Conservation (phyloP, 2,797 vertebrate species). For the Picus viridis region DNA sequence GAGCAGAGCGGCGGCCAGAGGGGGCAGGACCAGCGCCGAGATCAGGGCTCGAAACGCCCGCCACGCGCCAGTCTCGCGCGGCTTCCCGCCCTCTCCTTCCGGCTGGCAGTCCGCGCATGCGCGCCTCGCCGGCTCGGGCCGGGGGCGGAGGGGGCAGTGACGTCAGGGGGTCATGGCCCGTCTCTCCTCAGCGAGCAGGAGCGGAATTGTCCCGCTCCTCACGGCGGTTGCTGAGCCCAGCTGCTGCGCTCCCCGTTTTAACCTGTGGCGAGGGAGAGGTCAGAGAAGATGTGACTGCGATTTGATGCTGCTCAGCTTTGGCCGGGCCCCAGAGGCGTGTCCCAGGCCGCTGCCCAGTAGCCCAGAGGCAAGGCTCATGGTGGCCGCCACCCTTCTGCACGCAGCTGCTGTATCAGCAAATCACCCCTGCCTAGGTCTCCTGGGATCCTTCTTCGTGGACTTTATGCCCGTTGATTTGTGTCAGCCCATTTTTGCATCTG, state of each 20-base stretch:
- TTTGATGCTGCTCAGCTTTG: background rate
- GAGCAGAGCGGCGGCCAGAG: no score
- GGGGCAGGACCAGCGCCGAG: background rate
- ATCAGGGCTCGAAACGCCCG: slow-evolving; percentile 28
- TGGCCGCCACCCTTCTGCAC: rapidly evolving
- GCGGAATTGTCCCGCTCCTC: no score
- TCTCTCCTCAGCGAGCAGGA: no score
- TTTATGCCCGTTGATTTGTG: rapidly evolving
- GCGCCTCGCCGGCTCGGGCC: no score
- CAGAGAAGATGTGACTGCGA: rapidly evolving
- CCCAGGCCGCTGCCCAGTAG: rapidly evolving
- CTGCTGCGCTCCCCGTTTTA: no score
- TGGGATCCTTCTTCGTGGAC: rapidly evolving
- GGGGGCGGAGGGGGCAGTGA: no score
- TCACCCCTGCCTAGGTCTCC: no score
- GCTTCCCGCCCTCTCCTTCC: no score
- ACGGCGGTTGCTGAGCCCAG: no score
- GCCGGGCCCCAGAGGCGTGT: rapidly evolving
- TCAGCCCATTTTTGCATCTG: background rate
- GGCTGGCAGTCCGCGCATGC: background rate
- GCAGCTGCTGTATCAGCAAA: rapidly evolving
- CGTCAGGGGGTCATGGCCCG: no score
- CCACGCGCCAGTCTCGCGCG: background rate
- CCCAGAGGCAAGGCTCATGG: rapidly evolving
- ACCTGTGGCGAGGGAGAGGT: rapidly evolving